Evolutionary conservation across 2,113 vertebrate genomes (phyloP), one percentile per base, ranked within the genome.

Genomic region (Arothron firmamentum): DNA sequence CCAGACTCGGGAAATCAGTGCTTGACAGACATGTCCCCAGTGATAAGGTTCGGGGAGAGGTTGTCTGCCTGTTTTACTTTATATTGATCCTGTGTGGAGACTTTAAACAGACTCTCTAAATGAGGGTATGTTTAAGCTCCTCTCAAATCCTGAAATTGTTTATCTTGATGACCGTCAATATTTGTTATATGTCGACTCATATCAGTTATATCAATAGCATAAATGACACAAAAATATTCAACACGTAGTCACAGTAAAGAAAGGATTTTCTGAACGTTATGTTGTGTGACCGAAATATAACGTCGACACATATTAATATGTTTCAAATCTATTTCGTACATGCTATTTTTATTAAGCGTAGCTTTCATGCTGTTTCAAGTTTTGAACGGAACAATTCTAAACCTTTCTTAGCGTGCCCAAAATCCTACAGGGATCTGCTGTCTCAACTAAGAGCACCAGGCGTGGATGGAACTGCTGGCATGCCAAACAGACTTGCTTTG

Each of bases 401-500:
- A 51, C 42, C 59, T 62, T 67, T 62, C 31, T 55, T 31, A 56
- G 63, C 19, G 7, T 74, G 45, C 49, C 23, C 67, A 25, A 51
- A 70, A 83, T 82, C 74, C 79, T 72, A 14, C 62, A 77, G 62
- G 70, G 76, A 76, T 79, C 61, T 59, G 67, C 73, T 72, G 76
- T 80, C 76, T 82, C 56, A 77, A 52, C 68, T 64, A 64, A 75
- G 77, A 85, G 70, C 72, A 79, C 6, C 43, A 55, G 38, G 67
- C 49, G 51, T 47, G 75, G 77, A 78, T 70, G 56, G 67, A 85
- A 71, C 68, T 54, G 77, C 18, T 78, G 81, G 75, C 74, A 73
- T 74, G 70, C 76, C 72, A 84, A 86, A 81, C 81, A 84, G 72
- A 88, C 79, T 83, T 72, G 77, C 81, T 85, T 88, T 90, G 87